Percentiles rank a stretch among this genome's conserved stretches.
These are phyloP conservation scores for Astyanax mexicanus DNA, from an alignment of 2,797 vertebrate species.

Conservation along the genomic window DNA sequence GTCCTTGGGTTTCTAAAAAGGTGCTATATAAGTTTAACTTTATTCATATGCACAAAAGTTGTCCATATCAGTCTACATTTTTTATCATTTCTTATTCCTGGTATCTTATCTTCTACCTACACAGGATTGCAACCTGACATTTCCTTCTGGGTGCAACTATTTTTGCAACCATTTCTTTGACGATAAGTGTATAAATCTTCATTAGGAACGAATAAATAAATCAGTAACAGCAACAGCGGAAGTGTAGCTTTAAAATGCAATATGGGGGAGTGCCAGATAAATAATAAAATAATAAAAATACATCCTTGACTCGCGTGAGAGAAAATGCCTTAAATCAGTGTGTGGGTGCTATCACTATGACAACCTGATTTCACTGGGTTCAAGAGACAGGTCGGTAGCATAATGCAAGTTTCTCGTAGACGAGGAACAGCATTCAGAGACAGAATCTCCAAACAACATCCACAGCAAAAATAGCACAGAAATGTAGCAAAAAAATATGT, in stretches of 20 bases:
- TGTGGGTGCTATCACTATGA: slow-evolving; percentile 43
- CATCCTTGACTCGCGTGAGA: slow-evolving; percentile 13
- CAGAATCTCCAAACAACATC: neutral
- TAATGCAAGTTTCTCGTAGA: slow-evolving; percentile 13
- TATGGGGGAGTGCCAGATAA: neutral
- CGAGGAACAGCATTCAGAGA: slow-evolving; percentile 1
- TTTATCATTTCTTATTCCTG: too few relatives aligned
- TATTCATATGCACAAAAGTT: too few relatives aligned
- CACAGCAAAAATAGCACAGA: neutral
- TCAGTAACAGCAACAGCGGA: neutral
- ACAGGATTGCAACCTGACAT: too few relatives aligned
- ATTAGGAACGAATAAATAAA: neutral
- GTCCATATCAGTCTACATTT: too few relatives aligned
- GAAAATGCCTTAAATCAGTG: slow-evolving; percentile 32
- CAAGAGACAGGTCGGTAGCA: slow-evolving; percentile 12
- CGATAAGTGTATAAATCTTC: too few relatives aligned
- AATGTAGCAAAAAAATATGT: too few relatives aligned
- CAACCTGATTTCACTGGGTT: slow-evolving; percentile 41
- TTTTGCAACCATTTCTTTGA: too few relatives aligned
- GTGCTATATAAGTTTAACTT: too few relatives aligned
- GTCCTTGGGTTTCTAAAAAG: too few relatives aligned
- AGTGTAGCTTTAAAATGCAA: neutral
- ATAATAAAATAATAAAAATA: too few relatives aligned
- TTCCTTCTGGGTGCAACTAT: too few relatives aligned
- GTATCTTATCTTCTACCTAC: too few relatives aligned